Base-by-base conservation (phyloP, 2,888 invertebrate genomes). In the Meteorus cinctellus region DNA sequence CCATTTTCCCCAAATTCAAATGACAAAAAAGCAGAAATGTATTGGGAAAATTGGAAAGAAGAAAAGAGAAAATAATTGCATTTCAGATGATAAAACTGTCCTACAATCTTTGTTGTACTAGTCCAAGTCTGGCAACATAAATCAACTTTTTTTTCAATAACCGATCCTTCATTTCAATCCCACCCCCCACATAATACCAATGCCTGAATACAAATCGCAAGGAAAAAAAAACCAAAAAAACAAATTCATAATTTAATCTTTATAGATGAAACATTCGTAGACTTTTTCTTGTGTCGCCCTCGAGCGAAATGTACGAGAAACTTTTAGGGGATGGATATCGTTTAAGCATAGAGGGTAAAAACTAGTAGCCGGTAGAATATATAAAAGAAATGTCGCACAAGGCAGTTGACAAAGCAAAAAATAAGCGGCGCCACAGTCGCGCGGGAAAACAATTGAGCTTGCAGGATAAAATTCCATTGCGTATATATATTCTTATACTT, bases 211-310 rank as follows among this genome's bases (percentile, higher is more conserved):
- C 8, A 29, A 19, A 10, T 34, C 12, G 31, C 19, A n/a, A 4
- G 6, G 10, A 29, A 29, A 65, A 65, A 36, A 36, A 65, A 34
- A 5, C 1, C 16, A 48, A 65, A 36, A n/a, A 36, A 29, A 36
- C 19, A 34, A 5, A n/a, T 48, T 16, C 34, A 48, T 48, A 48
- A 48, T n/a, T 65, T n/a, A 36, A 65, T 36, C 36, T 36, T 16
- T 36, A 10, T 36, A 16, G 34, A 36, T 19, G 19, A 45, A 51
- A 29, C 4, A 24, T 4, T 4, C 4, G 4, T 68, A 16, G 68
- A 34, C 45, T 41, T 74, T 51, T 59, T 62, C 72, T 36, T 16
- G 84, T 83, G 83, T 80, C 84, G 84, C 85, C 85, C 84, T 84
- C 84, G 34, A 16, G 71, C 81, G 82, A 80, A 45, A 55, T 29